Conservation (phyloP, 53 echinoderm and acorn worm species). For the Pentamera pediparva region DNA sequence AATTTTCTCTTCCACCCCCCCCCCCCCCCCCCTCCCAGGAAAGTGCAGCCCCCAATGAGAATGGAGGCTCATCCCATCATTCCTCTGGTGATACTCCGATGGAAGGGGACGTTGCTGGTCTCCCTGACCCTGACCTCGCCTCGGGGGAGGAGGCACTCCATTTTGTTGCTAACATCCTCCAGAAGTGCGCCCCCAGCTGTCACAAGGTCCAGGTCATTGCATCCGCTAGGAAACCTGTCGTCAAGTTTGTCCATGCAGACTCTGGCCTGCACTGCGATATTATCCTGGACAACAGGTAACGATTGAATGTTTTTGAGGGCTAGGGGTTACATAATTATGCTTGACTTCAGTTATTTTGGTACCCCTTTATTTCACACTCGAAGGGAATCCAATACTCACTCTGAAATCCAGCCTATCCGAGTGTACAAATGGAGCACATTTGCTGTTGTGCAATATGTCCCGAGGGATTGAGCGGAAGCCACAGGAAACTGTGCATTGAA, state of each 20-base stretch:
- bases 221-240: conserved; percentile 68
- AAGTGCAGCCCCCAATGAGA: no score
- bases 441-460: no score
- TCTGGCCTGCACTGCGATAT: conserved; percentile 79
- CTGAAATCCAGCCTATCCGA: no score
- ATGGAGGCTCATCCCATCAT: not conserved
- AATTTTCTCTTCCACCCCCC: no score
- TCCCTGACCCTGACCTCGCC: conserved; percentile 21
- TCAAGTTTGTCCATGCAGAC: conserved; percentile 80
- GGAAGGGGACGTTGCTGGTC: not conserved
- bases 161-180: conserved; percentile 63
- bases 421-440: no score
- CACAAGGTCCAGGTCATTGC: conserved; percentile 65
- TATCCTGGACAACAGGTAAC: conserved; percentile 79
- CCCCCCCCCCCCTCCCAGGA: no score
- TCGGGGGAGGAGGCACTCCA: conserved; percentile 52
- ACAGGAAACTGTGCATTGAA: no score
- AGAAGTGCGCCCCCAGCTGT: conserved; percentile 78
- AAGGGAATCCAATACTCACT: no score
- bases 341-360: no score
- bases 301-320: not conserved
- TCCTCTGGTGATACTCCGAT: not conserved
- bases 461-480: no score
- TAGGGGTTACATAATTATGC: not conserved
- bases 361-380: no score